These are phyloP conservation scores for Pachydiplax longipennis DNA, from an alignment of 2,888 invertebrate species.

Conservation along the genomic window DNA sequence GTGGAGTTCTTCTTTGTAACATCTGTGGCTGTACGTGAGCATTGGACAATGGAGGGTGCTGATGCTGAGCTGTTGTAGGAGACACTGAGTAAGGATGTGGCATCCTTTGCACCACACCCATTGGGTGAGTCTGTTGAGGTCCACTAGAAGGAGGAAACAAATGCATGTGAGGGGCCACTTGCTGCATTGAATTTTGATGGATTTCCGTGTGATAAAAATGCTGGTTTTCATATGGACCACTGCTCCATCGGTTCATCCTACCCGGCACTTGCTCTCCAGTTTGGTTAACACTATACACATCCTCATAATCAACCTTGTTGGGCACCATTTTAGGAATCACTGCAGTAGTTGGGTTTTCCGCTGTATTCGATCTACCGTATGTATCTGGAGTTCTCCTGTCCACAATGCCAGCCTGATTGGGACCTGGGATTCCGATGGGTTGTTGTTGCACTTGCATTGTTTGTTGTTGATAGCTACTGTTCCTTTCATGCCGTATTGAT, in stretches of 20 bases:
- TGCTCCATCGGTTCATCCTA: slow-evolving; percentile 27
- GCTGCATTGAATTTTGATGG: slow-evolving; percentile 53
- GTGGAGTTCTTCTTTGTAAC: slow-evolving; percentile 2
- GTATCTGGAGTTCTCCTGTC: slow-evolving; percentile 85
- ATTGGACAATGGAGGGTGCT: slow-evolving; percentile 46
- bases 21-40: slow-evolving; percentile 26
- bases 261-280: slow-evolving; percentile 53
- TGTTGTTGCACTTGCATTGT: neutral
- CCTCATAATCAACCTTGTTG: slow-evolving; percentile 75
- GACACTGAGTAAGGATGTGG: slow-evolving; percentile 33
- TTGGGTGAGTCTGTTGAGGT: slow-evolving; percentile 50
- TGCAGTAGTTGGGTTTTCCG: slow-evolving; percentile 58
- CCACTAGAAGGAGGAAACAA: slow-evolving; percentile 21
- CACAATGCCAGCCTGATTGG: neutral
- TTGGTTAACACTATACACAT: slow-evolving; percentile 67
- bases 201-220: slow-evolving; percentile 55
- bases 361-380: slow-evolving; percentile 71
- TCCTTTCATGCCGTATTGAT: slow-evolving; percentile 19
- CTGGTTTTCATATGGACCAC: slow-evolving; percentile 48
- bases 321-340: slow-evolving; percentile 57
- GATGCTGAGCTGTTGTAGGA: slow-evolving; percentile 47
- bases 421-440: neutral
- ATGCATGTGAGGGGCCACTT: neutral
- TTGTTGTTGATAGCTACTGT: slow-evolving; percentile 11
- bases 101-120: slow-evolving; percentile 49